Evolutionary conservation across 1,140 invertebrate genomes (phyloP), one percentile per base, ranked within the genome.

Genomic region (Dryas iulia): DNA sequence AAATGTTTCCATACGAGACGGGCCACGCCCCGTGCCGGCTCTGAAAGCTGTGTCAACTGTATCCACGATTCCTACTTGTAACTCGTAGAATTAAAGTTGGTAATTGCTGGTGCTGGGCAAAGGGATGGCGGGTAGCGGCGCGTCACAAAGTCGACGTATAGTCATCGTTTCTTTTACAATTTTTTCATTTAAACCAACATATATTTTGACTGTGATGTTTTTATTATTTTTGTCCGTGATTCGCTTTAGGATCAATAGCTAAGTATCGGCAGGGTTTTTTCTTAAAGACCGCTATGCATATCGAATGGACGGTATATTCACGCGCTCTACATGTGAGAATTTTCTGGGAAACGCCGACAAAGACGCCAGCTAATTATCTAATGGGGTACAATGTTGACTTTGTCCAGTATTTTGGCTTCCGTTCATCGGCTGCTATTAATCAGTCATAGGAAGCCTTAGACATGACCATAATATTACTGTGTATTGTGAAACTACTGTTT

Each of bases 191-290:
- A 84, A 71, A 71, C 82, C 82, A 84, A 87, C 84, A 90, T 91
- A 90, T 90, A 91, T 90, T 91, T 91, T 91, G 89, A 91, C 89
- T 88, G 83, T 89, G 89, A 89, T 91, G 89, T 91, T 89, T 91
- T 91, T 91, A 91, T 91, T 88, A 90, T 91, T 89, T 91, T 89
- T 88, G 86, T 91, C 77, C 85, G 82, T 83, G 86, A 86, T 84
- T 83, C 80, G 80, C 77, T 79, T 79, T 72, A 77, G 76, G 74
- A 73, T 82, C 78, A 73, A 82, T 83, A 77, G 85, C 78, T 83
- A 82, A 81, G 79, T 83, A 82, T 84, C 70, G 78, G 73, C 72
- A 53, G 59, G 11, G 24, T 87, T 88, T 86, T 89, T 88, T 73
- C 57, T 69, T 79, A 88, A 70, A 87, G 84, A 28, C 74, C 77